Evolutionary conservation across 2,888 invertebrate species (phyloP).

Genomic region (Diaphora mendica): DNA sequence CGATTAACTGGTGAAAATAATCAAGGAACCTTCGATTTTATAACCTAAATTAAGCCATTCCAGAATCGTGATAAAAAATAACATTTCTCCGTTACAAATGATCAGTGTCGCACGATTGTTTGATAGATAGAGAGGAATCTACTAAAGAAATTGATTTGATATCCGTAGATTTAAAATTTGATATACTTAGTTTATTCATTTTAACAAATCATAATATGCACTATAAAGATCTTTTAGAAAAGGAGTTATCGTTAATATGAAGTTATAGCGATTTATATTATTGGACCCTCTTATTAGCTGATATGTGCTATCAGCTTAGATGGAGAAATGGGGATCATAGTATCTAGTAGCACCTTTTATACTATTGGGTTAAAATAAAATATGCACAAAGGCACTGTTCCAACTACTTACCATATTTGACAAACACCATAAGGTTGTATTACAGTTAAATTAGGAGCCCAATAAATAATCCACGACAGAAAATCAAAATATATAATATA

Average conservation of each 20-base stretch:
- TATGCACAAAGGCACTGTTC: not conserved
- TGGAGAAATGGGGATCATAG: too few species aligned
- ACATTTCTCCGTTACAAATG: conserved; percentile 43
- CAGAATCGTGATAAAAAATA: conserved; percentile 35
- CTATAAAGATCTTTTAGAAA: not conserved
- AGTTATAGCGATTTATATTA: not conserved
- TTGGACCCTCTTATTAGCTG: not conserved
- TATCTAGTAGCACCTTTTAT: not conserved
- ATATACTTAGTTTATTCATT: not conserved
- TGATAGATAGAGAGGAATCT: conserved; percentile 34
- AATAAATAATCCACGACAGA: conserved; percentile 44
- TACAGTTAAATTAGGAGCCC: conserved; percentile 44
- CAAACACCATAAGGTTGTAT: conserved; percentile 28
- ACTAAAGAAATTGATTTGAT: conserved; percentile 40
- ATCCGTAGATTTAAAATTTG: conserved; percentile 34
- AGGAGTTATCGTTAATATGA: not conserved
- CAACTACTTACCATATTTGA: not conserved
- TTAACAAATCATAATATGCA: not conserved
- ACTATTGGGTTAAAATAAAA: not conserved
- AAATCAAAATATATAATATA: conserved; percentile 27
- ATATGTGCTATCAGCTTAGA: not conserved
- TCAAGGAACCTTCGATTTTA: not conserved
- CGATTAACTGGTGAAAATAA: not conserved
- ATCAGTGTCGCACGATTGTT: conserved; percentile 46
- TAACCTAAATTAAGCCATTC: conserved; percentile 34